These are phyloP conservation scores for Scaptomyza hsui DNA, from an alignment of 1,140 invertebrate genomes.

Conservation along the genomic window DNA sequence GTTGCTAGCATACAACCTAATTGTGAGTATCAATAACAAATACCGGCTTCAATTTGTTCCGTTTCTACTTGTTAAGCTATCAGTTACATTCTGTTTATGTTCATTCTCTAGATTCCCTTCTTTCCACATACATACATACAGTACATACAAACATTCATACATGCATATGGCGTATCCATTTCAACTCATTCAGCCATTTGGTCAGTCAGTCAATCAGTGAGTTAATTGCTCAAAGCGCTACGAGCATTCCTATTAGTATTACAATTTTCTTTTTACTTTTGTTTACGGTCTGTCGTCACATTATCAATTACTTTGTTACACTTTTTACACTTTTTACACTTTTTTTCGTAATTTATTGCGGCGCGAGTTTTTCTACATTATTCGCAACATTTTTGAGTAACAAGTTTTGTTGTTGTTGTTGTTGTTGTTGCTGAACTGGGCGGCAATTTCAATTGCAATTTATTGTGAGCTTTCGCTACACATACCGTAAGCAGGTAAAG, in stretches of 20 bases:
- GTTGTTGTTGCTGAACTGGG: constrained; percentile 25
- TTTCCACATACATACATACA: no score
- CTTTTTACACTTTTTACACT: constrained; percentile 28
- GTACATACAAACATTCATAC: no score
- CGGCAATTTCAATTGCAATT: constrained; percentile 48
- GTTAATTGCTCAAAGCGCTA: constrained; percentile 25
- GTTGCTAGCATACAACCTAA: no score
- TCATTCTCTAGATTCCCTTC: no score
- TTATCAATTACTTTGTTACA: constrained; percentile 42
- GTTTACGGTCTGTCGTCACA: constrained; percentile 29
- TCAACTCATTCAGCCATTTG: background rate
- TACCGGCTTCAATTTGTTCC: no score
- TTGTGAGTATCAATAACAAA: no score
- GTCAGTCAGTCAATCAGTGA: constrained; percentile 20
- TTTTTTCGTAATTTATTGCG: constrained; percentile 10
- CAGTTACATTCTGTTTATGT: no score
- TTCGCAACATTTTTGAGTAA: constrained; percentile 48
- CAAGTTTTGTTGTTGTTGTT: constrained; percentile 30
- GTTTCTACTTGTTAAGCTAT: no score
- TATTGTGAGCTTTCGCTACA: constrained; percentile 45
- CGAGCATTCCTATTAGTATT: constrained; percentile 7
- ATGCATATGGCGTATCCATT: background rate
- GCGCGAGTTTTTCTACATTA: constrained; percentile 40
- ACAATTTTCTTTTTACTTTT: background rate
- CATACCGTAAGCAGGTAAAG: constrained; percentile 25